These are phyloP conservation scores for Athene cunicularia DNA, from an alignment of 2,113 vertebrate species.

Conservation along the genomic window DNA sequence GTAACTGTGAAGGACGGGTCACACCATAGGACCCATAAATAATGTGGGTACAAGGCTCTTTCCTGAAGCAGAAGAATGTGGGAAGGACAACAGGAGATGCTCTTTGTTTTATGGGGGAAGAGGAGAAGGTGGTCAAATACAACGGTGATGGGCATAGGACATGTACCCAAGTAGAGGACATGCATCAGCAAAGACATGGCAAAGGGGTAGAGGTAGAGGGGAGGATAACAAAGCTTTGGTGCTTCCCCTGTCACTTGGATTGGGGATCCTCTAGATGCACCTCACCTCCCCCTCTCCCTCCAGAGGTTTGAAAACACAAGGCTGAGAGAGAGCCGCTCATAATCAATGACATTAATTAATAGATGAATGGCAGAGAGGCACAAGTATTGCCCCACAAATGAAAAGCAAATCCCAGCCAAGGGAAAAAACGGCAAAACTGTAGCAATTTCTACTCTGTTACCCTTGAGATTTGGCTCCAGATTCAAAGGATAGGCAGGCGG, in stretches of 20 bases:
- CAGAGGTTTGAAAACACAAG: neutral
- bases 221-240: neutral
- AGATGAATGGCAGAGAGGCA: neutral
- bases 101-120: neutral
- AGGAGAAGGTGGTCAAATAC: neutral
- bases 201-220: neutral
- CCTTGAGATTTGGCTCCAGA: slow-evolving; percentile 74
- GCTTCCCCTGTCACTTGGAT: neutral
- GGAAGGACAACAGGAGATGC: neutral
- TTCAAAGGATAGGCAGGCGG: slow-evolving; percentile 69
- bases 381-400: neutral
- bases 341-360: slow-evolving; percentile 56
- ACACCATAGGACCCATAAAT: neutral
- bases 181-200: rapidly evolving
- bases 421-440: slow-evolving; percentile 3
- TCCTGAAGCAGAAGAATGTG: neutral
- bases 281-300: neutral
- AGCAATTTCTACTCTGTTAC: slow-evolving; percentile 39
- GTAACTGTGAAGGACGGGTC: neutral
- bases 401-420: slow-evolving; percentile 51
- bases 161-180: neutral
- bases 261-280: neutral
- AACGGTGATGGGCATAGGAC: neutral
- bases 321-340: neutral
- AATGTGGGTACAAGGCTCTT: neutral